Conservation (phyloP, 1,140 invertebrate species). For the Oryctes rhinoceros region DNA sequence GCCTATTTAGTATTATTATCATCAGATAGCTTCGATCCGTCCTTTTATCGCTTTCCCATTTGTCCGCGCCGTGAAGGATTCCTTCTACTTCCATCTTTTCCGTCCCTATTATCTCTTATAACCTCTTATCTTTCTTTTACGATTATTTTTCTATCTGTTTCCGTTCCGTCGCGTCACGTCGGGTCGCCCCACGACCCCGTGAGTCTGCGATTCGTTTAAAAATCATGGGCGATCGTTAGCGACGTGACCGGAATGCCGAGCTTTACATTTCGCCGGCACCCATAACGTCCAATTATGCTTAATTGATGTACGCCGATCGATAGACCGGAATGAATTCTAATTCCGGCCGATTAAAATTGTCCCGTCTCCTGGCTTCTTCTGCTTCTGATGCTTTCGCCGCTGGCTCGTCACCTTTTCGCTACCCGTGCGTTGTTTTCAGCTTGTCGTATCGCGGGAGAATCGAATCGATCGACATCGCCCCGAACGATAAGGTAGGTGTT, state of each 20-base stretch:
- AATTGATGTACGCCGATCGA: constrained; percentile 18
- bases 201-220: constrained; percentile 18
- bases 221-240: neutral
- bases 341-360: constrained; percentile 4
- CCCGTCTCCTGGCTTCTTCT: neutral
- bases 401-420: no score
- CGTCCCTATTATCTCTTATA: no score
- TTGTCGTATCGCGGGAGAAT: no score
- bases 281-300: constrained; percentile 17
- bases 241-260: constrained; percentile 2
- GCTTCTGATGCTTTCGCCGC: neutral
- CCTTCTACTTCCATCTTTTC: no score
- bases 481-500: no score
- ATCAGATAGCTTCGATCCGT: no score
- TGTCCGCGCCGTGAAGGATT: no score
- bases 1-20: no score
- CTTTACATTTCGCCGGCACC: neutral
- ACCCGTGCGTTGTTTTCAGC: no score
- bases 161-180: neutral
- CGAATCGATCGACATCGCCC: no score
- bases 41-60: no score
- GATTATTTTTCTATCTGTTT: neutral
- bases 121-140: no score
- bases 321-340: constrained; percentile 4
- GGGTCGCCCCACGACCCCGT: neutral